Conservation (phyloP, 2,888 invertebrate species). For the Cremastobaeus sp. region DNA sequence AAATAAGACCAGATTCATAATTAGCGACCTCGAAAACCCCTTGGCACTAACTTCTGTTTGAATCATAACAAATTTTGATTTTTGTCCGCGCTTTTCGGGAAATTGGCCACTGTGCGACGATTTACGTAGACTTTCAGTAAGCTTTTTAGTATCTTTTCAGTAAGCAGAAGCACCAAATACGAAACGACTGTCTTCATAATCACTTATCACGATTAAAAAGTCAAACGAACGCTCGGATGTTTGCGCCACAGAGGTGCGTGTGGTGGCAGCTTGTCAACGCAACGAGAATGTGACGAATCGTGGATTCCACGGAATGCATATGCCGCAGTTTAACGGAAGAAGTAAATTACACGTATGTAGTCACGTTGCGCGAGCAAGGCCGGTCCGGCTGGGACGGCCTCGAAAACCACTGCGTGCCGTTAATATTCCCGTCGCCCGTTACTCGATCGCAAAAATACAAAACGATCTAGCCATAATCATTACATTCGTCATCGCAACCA, state of each 20-base stretch:
- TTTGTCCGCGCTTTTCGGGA: too few species aligned
- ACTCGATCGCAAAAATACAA: slow-evolving; percentile 59
- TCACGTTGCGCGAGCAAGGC: slow-evolving; percentile 30
- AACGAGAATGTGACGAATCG: slow-evolving; percentile 41
- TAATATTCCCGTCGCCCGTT: slow-evolving; percentile 73
- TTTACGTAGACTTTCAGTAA: too few species aligned
- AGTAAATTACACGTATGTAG: slow-evolving; percentile 45
- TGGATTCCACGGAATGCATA: slow-evolving; percentile 38
- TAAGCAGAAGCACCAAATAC: too few species aligned
- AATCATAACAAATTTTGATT: too few species aligned
- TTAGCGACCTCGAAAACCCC: too few species aligned
- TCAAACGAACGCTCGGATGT: not conserved
- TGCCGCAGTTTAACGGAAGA: slow-evolving; percentile 47
- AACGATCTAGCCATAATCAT: slow-evolving; percentile 32
- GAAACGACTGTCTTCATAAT: too few species aligned
- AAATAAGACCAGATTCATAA: too few species aligned
- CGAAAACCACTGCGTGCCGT: slow-evolving; percentile 71
- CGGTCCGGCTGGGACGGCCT: slow-evolving; percentile 70
- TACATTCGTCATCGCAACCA: slow-evolving; percentile 25
- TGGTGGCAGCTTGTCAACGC: slow-evolving; percentile 27
- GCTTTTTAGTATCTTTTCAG: too few species aligned
- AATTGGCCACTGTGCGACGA: too few species aligned
- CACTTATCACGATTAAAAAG: slow-evolving; percentile 16
- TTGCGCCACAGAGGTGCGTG: slow-evolving; percentile 12
- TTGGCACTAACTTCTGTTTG: too few species aligned